Conservation (phyloP, 2,888 invertebrate genomes). For the Sesia apiformis region DNA sequence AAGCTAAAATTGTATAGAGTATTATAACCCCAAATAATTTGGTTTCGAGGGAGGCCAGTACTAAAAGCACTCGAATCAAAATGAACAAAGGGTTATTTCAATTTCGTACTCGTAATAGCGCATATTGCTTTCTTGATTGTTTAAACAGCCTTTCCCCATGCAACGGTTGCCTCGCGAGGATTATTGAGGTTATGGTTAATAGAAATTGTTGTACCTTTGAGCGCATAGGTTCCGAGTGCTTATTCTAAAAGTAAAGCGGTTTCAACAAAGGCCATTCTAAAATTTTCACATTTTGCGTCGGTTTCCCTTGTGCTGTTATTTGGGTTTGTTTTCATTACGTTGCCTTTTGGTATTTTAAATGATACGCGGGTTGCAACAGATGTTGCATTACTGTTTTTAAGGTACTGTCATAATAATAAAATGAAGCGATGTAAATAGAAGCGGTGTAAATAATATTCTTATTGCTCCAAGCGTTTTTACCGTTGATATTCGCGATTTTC, state of each 20-base stretch:
- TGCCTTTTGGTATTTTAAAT: too few species aligned
- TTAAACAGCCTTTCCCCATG: constrained; percentile 32
- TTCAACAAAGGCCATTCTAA: background rate
- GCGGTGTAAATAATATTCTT: too few species aligned
- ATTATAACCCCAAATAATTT: constrained; percentile 11
- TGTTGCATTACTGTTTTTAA: too few species aligned
- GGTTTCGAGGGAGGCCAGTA: constrained; percentile 8
- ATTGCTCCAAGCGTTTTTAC: too few species aligned
- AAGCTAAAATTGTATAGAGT: too few species aligned
- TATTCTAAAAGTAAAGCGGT: background rate
- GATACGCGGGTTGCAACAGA: too few species aligned
- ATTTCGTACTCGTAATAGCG: constrained; percentile 28
- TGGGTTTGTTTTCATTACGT: too few species aligned
- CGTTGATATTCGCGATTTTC: too few species aligned
- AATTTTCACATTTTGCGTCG: background rate
- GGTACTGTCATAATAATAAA: too few species aligned
- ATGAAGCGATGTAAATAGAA: too few species aligned
- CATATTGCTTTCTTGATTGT: constrained; percentile 46
- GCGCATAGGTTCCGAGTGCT: background rate
- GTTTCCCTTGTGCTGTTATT: background rate
- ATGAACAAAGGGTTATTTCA: constrained; percentile 34
- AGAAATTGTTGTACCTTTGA: background rate
- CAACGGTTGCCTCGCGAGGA: constrained; percentile 12
- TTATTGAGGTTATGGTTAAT: constrained; percentile 4
- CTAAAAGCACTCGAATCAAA: constrained; percentile 19